Percentiles rank a stretch among this genome's conserved stretches.
Conservation (phyloP, 2,113 vertebrate genomes). For the Sphaerodactylus townsendi region DNA sequence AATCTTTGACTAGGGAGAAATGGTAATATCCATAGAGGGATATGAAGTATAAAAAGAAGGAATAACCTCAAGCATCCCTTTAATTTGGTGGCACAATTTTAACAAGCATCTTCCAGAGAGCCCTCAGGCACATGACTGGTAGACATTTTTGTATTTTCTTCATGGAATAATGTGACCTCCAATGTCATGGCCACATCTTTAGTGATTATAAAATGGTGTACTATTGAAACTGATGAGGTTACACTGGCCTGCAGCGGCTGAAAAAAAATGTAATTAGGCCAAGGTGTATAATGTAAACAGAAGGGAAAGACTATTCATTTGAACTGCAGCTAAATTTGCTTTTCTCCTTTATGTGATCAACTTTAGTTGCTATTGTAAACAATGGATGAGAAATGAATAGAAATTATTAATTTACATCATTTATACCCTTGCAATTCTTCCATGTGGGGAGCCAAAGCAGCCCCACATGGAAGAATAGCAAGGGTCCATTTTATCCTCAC, state of each 20-base stretch:
- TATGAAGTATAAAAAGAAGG: neutral
- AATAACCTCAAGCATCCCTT: neutral
- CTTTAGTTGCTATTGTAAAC: neutral
- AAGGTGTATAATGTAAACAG: neutral
- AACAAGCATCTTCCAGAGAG: neutral
- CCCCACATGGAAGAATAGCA: no score
- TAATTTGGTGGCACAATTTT: slow-evolving; percentile 31
- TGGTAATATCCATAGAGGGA: neutral
- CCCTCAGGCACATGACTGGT: accelerated
- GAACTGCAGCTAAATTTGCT: neutral
- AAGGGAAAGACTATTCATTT: neutral
- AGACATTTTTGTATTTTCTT: neutral
- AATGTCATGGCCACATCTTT: neutral
- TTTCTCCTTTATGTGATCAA: neutral
- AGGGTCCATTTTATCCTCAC: no score
- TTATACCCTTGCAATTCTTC: neutral
- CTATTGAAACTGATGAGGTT: neutral
- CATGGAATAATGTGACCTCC: slow-evolving; percentile 6
- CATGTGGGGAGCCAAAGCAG: neutral
- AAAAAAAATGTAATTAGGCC: neutral
- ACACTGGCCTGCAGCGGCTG: neutral
- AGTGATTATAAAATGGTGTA: neutral
- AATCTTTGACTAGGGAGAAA: neutral
- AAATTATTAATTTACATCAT: neutral
- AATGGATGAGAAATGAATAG: neutral